These are phyloP conservation scores for Triplophysa yarkandensis DNA, from an alignment of 2,797 vertebrate species.

Conservation along the genomic window DNA sequence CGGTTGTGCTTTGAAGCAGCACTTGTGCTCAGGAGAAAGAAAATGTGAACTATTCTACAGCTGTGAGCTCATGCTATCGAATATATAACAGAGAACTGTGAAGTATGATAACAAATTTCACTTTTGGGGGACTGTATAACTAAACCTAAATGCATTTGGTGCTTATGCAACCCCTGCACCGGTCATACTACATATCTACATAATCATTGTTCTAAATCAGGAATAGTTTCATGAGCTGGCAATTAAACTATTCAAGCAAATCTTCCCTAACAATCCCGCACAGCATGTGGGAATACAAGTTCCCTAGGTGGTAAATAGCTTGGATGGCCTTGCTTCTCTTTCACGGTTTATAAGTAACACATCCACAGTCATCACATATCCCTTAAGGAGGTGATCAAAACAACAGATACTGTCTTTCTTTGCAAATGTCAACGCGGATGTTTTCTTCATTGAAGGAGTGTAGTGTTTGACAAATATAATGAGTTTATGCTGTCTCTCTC, in stretches of 20 bases:
- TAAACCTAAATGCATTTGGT: too few species aligned
- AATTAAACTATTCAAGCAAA: neutral
- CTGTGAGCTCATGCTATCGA: conserved; percentile 6
- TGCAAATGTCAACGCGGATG: neutral
- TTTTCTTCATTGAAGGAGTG: neutral
- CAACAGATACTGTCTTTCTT: neutral
- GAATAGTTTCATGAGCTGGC: neutral
- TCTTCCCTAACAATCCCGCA: neutral
- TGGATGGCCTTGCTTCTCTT: neutral
- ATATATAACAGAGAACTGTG: neutral
- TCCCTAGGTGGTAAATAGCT: neutral
- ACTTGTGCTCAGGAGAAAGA: neutral
- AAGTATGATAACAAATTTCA: too few species aligned
- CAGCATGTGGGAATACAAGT: neutral
- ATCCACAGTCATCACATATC: neutral
- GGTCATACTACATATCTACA: too few species aligned
- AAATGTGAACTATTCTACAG: conserved; percentile 18
- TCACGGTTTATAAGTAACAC: neutral
- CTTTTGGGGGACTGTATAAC: too few species aligned
- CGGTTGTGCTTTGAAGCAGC: conserved; percentile 32
- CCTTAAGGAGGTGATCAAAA: neutral
- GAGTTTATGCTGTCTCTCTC: neutral
- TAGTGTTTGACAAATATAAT: neutral
- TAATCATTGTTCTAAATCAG: neutral
- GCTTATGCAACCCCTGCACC: neutral